Conservation (phyloP, 1,140 invertebrate genomes). For the Trachelipus rathkii region DNA sequence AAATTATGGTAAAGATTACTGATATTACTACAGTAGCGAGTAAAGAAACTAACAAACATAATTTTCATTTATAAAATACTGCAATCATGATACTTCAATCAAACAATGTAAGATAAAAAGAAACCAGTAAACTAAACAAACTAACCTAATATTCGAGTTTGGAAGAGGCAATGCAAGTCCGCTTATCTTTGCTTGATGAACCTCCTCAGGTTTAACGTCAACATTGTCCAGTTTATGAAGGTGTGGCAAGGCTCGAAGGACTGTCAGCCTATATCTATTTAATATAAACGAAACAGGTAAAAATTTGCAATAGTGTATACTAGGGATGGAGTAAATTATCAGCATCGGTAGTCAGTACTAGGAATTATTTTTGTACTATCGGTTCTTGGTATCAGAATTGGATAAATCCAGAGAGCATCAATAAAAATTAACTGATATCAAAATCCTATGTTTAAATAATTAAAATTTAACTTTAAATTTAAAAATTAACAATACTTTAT, state of each 20-base stretch:
- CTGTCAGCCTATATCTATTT: conserved; percentile 75
- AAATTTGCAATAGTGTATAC: neutral
- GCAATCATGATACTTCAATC: too few species aligned
- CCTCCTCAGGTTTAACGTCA: conserved; percentile 73
- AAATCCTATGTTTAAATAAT: too few species aligned
- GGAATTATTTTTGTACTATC: neutral
- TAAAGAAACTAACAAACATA: too few species aligned
- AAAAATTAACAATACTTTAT: too few species aligned
- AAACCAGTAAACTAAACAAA: neutral
- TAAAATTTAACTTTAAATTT: too few species aligned
- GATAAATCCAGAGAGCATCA: too few species aligned
- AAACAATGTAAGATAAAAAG: neutral
- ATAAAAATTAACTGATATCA: too few species aligned
- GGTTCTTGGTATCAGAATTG: neutral
- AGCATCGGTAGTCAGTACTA: neutral
- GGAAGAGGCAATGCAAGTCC: conserved; percentile 55
- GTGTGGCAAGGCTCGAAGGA: conserved; percentile 77
- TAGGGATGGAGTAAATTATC: neutral
- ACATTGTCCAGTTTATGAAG: conserved; percentile 88
- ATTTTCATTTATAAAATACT: too few species aligned
- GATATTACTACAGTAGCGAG: too few species aligned
- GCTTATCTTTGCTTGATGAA: conserved; percentile 61
- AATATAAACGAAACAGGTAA: conserved; percentile 23
- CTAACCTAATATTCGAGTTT: neutral
- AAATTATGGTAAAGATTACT: neutral